Evolutionary conservation across 2,797 vertebrate genomes (phyloP), one percentile per base, ranked within the genome.

Genomic region (Pogonophryne albipinna): DNA sequence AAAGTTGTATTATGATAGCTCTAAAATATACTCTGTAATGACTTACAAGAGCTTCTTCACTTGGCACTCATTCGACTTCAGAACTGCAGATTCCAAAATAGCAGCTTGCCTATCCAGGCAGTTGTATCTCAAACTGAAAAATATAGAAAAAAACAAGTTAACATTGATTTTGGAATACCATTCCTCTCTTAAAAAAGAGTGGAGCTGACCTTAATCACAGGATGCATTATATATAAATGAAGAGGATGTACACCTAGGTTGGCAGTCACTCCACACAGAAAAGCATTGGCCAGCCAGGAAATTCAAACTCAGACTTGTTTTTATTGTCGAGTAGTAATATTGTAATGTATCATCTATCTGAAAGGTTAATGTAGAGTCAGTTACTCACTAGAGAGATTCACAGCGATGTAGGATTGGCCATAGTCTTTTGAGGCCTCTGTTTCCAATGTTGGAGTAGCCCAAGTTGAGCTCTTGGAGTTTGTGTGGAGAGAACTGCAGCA

Each of bases 401-500:
- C 94, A 94, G 44, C 89, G 88, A 79, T 93, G 90, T 4, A 94
- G 86, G 45, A 94, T 91, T 0, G 92, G 92, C 17, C 84, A 72
- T n/a, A 94, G 76, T 47, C 85, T 80, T 34, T 58, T 73, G 8
- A 94, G 68, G 19, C 94, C 93, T 69, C 82, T 85, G 79, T 91
- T 92, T 59, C 94, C 93, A 14, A 94, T 92, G 83, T 93, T 95
- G 46, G 92, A 93, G 74, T 94, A 94, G n/a, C 93, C 93, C 34
- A 95, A 73, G 70, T 95, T 95, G 61, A 95, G 86, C 57, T 93
- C 92, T 60, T 87, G 76, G 27, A 94, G 80, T 11, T 62, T 79
- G 84, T 88, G 85, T 17, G 74, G 66, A 2, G 93, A 94, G 76
- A 92, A 93, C 81, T 93, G 83, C 47, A 94, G 79, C 10, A 94